phyloP scores from a whole-genome alignment of 2,888 invertebrate genomes.

The Drosophila trichaetosa region DNA sequence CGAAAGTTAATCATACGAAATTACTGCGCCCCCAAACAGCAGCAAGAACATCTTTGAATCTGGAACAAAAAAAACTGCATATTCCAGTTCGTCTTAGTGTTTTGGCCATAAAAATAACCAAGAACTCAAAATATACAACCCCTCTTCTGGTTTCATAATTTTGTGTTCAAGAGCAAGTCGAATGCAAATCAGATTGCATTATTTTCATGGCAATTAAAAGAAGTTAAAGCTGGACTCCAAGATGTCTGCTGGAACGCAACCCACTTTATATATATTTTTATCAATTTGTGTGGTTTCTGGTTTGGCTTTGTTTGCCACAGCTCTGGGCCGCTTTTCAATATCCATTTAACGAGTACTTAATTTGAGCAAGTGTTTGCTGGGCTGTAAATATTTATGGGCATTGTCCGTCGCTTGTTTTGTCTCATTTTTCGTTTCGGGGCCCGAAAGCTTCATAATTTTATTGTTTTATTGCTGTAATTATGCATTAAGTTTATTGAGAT shows the following conservation, averaged over 20 bases:
- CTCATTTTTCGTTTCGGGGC: conserved; percentile 30
- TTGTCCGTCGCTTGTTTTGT: conserved; percentile 35
- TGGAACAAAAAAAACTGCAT: conserved; percentile 38
- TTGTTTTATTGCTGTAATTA: conserved; percentile 79
- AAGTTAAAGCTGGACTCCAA: conserved; percentile 30
- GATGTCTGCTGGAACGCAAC: conserved; percentile 2
- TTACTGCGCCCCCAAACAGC: conserved; percentile 25
- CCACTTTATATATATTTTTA: conserved; percentile 59
- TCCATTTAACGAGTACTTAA: conserved; percentile 80
- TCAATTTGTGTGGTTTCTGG: conserved; percentile 57
- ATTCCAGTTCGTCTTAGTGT: conserved; percentile 29
- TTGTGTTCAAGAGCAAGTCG: too few species aligned
- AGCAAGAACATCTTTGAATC: not conserved
- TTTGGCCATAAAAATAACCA: not conserved
- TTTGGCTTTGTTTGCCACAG: conserved; percentile 12
- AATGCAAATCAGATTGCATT: conserved; percentile 39
- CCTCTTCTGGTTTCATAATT: not conserved
- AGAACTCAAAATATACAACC: not conserved
- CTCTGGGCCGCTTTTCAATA: conserved; percentile 65
- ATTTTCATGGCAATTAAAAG: conserved; percentile 56
- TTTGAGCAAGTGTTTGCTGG: conserved; percentile 78
- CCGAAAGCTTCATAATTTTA: conserved; percentile 64
- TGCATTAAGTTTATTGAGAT: conserved; percentile 77
- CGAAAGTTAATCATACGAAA: conserved; percentile 76
- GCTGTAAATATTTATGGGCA: conserved; percentile 78